Base-by-base conservation (phyloP, 1,140 invertebrate genomes). In the Drosophila miranda region DNA sequence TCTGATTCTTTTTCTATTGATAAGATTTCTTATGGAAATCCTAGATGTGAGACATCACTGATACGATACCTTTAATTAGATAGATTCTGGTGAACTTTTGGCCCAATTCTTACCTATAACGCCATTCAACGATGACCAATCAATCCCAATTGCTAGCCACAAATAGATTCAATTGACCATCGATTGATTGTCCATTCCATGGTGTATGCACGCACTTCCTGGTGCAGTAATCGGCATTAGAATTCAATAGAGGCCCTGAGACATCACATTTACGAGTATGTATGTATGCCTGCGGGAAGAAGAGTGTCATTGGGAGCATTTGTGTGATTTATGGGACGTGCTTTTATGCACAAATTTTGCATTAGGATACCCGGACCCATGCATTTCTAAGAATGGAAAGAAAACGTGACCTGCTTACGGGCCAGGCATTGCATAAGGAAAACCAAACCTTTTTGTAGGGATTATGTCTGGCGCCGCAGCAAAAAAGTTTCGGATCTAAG, bases 201-300 rank as follows among this genome's bases (percentile, higher is more conserved):
- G 30, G 2, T 50, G 54, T 59, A 44, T 82, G 82, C 78, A 86
- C 81, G 82, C 82, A 86, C 82, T 86, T 86, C 81, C 82, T 86
- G 81, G 82, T 87, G 70, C 55, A 70, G 34, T 59, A 87, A 81
- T 87, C 55, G 66, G 34, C 62, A 87, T 86, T 86, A 78, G 78
- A 86, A 86, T 87, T 75, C 82, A 86, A 68, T 87, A 75, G 82
- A 64, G 63, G 59, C 56, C 34, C 34, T 13, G 1, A 38, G 11
- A 38, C 11, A 38, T 2, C 30, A 34, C 9, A 34, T 34, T 3
- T 11, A 34, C 11, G 3, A 38, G 34, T 38, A 5, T 38, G 28
- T 30, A 8, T 8, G 28, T 30, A 26, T 30, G 28, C 28, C 7
- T 8, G 34, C 2, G 34, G 34, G 3, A 13, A 13, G 11, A 11